phyloP scores from a whole-genome alignment of 2,888 invertebrate species.

The Monoplex corrugatus region DNA sequence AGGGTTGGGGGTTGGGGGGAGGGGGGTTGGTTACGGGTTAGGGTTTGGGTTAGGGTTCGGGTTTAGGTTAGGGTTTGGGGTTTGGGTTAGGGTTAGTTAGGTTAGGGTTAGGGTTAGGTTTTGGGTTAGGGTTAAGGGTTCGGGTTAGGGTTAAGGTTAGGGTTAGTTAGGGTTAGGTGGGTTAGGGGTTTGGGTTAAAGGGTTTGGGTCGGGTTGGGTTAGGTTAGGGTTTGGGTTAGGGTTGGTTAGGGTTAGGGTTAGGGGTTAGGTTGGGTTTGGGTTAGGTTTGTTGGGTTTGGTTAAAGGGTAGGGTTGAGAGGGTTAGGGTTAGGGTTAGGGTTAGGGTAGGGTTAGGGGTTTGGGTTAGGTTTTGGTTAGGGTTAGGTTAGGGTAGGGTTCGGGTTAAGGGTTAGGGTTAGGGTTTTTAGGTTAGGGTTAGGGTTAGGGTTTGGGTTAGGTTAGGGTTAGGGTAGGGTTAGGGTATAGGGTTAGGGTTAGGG shows the following conservation, averaged over 20 bases:
- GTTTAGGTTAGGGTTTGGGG: constrained; percentile 53
- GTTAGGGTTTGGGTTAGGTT: constrained; percentile 54
- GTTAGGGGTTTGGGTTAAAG: too few relatives aligned
- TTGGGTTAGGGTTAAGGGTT: too few relatives aligned
- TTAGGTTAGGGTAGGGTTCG: constrained; percentile 54
- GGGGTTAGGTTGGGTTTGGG: constrained; percentile 27
- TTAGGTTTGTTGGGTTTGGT: not conserved
- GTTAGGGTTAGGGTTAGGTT: too few relatives aligned
- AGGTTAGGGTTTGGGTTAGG: constrained; percentile 51
- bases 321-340: constrained; percentile 56
- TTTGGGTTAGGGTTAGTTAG: too few relatives aligned
- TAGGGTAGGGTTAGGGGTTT: constrained; percentile 50
- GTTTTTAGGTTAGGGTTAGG: constrained; percentile 51
- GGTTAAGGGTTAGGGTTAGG: too few relatives aligned
- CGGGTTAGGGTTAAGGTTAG: too few relatives aligned
- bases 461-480: too few relatives aligned
- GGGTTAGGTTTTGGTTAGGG: constrained; percentile 49
- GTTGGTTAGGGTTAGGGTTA: constrained; percentile 48
- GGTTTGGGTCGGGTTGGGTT: too few relatives aligned
- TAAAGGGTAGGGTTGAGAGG: too few relatives aligned
- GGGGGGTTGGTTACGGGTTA: constrained; percentile 45
- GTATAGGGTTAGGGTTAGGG: too few relatives aligned
- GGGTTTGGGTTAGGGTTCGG: constrained; percentile 46
- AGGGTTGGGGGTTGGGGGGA: constrained; percentile 54
- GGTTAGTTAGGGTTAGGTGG: too few relatives aligned